Evolutionary conservation across 2,797 vertebrate species (phyloP).

Genomic region (Pyrrhura leucotis): DNA sequence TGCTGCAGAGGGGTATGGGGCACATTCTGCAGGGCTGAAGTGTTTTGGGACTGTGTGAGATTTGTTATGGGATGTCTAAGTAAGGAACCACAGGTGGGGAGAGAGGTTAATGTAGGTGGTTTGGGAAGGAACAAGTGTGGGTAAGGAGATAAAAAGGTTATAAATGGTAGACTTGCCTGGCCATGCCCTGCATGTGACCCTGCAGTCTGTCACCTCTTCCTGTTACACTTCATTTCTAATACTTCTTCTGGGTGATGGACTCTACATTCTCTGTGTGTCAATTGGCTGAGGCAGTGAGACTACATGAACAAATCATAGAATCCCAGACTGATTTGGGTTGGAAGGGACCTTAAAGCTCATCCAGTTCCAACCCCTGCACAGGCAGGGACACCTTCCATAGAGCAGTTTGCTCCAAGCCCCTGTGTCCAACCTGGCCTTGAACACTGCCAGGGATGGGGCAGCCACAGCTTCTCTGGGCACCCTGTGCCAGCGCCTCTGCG

Average conservation of each 20-base stretch:
- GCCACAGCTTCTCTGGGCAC: no score
- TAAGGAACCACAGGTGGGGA: background rate
- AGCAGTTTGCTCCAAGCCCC: no score
- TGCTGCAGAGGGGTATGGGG: accelerated
- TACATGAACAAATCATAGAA: background rate
- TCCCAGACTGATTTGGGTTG: background rate
- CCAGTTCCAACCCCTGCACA: background rate
- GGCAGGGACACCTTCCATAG: background rate
- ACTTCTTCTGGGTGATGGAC: background rate
- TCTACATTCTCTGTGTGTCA: accelerated
- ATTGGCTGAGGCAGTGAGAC: background rate
- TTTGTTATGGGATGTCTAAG: background rate
- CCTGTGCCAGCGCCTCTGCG: background rate
- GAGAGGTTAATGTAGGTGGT: background rate
- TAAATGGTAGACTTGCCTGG: background rate
- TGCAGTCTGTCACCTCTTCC: background rate
- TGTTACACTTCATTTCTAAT: background rate
- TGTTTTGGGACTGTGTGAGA: background rate
- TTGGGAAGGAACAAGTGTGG: background rate
- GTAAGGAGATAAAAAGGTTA: background rate
- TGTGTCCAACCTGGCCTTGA: no score
- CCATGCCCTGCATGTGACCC: background rate
- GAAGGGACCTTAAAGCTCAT: background rate
- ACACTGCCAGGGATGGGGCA: no score
- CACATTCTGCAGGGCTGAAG: background rate